Conservation (phyloP, 2,888 invertebrate species). For the Rhabditophanes sp. region DNA sequence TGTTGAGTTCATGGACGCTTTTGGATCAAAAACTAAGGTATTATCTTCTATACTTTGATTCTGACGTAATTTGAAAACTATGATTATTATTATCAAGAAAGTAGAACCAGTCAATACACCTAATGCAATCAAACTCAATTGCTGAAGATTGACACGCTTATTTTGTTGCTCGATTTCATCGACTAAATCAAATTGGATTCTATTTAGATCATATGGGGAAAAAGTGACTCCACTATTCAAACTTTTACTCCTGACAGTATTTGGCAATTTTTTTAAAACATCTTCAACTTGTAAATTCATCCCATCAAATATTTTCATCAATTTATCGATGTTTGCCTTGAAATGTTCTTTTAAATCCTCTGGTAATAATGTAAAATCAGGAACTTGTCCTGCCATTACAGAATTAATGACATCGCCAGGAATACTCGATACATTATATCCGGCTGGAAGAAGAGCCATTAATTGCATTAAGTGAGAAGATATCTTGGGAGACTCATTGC, state of each 20-base stretch:
- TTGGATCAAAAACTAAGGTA: no score
- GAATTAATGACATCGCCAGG: constrained; percentile 23
- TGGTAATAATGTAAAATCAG: constrained; percentile 33
- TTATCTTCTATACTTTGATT: no score
- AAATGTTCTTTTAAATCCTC: constrained; percentile 33
- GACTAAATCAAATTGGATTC: constrained; percentile 30
- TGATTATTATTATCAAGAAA: no score
- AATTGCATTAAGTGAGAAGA: constrained; percentile 12
- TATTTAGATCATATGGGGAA: constrained; percentile 39
- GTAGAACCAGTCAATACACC: no score
- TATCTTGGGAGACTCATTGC: no score
- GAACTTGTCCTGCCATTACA: constrained; percentile 32
- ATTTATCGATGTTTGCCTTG: constrained; percentile 22
- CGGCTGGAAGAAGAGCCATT: constrained; percentile 15
- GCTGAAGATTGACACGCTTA: no score
- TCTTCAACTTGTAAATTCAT: constrained; percentile 31
- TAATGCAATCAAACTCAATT: no score
- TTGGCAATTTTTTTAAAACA: constrained; percentile 32
- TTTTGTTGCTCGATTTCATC: constrained; percentile 2
- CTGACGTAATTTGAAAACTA: no score
- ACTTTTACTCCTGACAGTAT: no score
- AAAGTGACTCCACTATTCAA: no score
- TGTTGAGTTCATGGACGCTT: no score
- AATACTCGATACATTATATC: constrained; percentile 18
- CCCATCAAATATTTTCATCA: constrained; percentile 12